These are phyloP conservation scores for Apostichopus californicus DNA, from an alignment of 35 echinoderm and acorn worm genomes.

Conservation along the genomic window DNA sequence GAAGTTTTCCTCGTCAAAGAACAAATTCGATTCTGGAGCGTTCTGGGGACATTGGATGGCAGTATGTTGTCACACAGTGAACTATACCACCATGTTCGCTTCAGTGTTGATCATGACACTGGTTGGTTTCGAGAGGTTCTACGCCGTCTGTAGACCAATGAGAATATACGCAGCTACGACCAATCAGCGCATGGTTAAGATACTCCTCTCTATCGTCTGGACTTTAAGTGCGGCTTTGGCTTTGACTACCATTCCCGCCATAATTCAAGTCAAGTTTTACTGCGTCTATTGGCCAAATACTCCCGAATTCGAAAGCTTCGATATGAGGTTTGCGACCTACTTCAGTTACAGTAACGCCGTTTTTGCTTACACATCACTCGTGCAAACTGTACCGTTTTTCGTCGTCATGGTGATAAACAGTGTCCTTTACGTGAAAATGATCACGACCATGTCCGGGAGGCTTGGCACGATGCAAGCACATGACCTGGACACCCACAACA, in stretches of 20 bases:
- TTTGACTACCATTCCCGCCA: slow-evolving; percentile 52
- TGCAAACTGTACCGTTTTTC: slow-evolving; percentile 78
- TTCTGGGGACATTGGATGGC: slow-evolving; percentile 37
- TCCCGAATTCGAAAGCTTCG: slow-evolving; percentile 23
- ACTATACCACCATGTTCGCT: slow-evolving; percentile 72
- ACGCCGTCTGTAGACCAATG: slow-evolving; percentile 81
- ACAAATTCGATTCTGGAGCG: slow-evolving; percentile 28
- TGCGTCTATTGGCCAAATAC: slow-evolving; percentile 69
- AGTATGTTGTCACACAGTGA: slow-evolving; percentile 51
- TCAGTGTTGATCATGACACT: slow-evolving; percentile 72
- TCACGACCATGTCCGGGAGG: slow-evolving; percentile 62
- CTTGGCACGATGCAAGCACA: slow-evolving; percentile 65
- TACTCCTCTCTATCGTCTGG: slow-evolving; percentile 58
- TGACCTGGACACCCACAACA: slow-evolving; percentile 60
- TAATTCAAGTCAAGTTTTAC: background rate
- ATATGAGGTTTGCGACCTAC: slow-evolving; percentile 21
- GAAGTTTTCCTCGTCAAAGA: slow-evolving; percentile 56
- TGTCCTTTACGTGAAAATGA: slow-evolving; percentile 69
- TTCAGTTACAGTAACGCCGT: background rate
- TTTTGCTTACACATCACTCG: slow-evolving; percentile 39
- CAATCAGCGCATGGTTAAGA: slow-evolving; percentile 63
- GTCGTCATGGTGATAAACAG: slow-evolving; percentile 74
- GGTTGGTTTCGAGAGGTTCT: slow-evolving; percentile 78
- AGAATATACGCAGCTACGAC: slow-evolving; percentile 63
- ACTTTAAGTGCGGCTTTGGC: slow-evolving; percentile 60